Evolutionary conservation across 2,113 vertebrate species (phyloP), one percentile per base, ranked within the genome.

Genomic region (Larimichthys crocea): DNA sequence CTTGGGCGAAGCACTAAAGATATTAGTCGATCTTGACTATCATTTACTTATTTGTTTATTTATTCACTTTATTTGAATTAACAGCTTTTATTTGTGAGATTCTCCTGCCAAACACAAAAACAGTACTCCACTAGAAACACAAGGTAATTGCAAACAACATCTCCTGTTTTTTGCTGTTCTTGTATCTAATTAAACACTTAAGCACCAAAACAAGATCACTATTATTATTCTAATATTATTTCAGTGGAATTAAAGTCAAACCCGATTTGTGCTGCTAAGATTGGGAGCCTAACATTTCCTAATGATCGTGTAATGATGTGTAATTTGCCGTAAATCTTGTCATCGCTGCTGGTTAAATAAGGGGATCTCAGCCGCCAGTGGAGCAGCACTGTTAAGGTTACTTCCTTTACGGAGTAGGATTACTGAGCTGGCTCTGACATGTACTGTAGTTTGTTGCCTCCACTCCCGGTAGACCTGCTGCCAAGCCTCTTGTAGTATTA

Each of bases 271-370:
- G 57, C 61, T 22, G 78, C 88, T 65, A 11, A 78, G 64, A 65
- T n/a, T 46, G 56, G 72, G 74, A 79, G 85, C 70, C 83, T 79
- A 44, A 82, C 89, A 77, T 80, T 88, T 88, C 61, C 64, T 89
- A 90, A 92, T 87, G 78, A 85, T 87, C 44, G 17, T 85, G 86
- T 90, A 89, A 91, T 87, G 77, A 90, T 74, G 87, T 89, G 79
- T 79, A 91, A 90, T 89, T 89, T 83, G 72, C 83, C 64, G 63
- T 90, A 90, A 92, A 90, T 85, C 72, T 76, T 65, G 79, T 85
- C 90, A 76, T 69, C 14, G 46, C 76, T 74, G 53, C 68, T 69
- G 85, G 78, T 89, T 86, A 80, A 86, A 85, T 90, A 72, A 65
- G 64, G 26, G 16, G 48, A 63, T 76, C 52, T 72, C 29, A 29